Conservation (phyloP, 2,888 invertebrate genomes). For the Elaeidobius kamerunicus region DNA sequence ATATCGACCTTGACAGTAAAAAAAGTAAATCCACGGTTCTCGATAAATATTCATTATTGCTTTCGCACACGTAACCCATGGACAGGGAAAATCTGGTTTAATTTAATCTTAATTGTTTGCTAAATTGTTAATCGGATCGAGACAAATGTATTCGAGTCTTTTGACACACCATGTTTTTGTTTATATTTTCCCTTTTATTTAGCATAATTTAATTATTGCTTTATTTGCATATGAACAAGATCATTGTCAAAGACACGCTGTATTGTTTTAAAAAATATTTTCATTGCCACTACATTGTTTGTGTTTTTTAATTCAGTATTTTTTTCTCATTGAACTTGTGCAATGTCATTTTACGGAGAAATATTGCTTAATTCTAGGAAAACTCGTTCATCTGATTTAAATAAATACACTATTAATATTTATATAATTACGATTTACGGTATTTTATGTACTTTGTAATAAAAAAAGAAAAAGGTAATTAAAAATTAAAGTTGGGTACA, state of each 20-base stretch:
- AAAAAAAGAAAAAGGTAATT: no score
- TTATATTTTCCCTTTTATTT: slow-evolving; percentile 14
- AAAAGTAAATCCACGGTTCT: slow-evolving; percentile 26
- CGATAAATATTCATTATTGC: slow-evolving; percentile 32
- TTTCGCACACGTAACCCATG: slow-evolving; percentile 22
- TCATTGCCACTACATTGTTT: not conserved
- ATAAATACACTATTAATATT: no score
- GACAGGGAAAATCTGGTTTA: slow-evolving; percentile 29
- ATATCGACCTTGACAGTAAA: slow-evolving; percentile 29
- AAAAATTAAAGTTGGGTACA: no score
- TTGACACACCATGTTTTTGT: slow-evolving; percentile 20
- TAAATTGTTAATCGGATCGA: slow-evolving; percentile 30
- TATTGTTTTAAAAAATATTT: slow-evolving; percentile 4
- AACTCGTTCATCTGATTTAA: no score
- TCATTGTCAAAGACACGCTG: slow-evolving; percentile 18
- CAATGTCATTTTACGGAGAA: not conserved
- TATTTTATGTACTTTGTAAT: no score
- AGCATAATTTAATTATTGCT: slow-evolving; percentile 15
- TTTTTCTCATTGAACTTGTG: not conserved
- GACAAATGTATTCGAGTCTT: slow-evolving; percentile 27
- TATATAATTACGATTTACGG: no score
- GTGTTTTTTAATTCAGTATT: not conserved
- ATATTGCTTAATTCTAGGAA: not conserved
- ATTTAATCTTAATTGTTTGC: slow-evolving; percentile 30
- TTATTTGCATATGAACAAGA: slow-evolving; percentile 18